Base-by-base conservation (phyloP, 1,140 invertebrate genomes). In the Papilio machaon region DNA sequence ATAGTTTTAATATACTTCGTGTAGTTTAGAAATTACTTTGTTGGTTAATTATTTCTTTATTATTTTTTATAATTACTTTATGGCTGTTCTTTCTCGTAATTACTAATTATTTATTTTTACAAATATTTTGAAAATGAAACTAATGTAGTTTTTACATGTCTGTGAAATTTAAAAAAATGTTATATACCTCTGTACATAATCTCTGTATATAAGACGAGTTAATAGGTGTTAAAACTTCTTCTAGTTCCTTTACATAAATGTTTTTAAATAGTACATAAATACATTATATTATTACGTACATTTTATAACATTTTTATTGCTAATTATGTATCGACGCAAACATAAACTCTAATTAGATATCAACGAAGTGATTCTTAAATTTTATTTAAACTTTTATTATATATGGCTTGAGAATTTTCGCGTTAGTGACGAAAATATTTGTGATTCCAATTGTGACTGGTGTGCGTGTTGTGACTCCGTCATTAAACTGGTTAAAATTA, bases 401-500 rank as follows among this genome's bases (percentile, higher is more conserved):
- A 3, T 70, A 35, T 70, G 11, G 64, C 13, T 70, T 70, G 73
- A 74, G 38, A 76, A 30, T 52, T 76, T 76, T 76, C 74, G 47
- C 23, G 23, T 15, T 35, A 2, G 13, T 35, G 64, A 35, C 64
- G 64, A 76, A 35, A 76, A 76, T 76, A 76, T 76, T 76, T 76
- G 74, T 47, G 4, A 9, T 58, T 52, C 13, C 49, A 76, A 76
- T 76, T 54, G 23, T 23, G 17, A 76, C 9, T 13, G 46, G 74
- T 54, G 74, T 76, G 74, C 49, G 46, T 43, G 19, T 76, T 76
- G 74, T 76, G 74, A 76, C 74, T 76, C 23, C 10, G 13, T 54
- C 46, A 76, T 76, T 76, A 76, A 35, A 70, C 64, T 7, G 64
- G 46, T 81, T 77, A 82, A 70, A 79, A 82, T 79, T 79, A 58